These are phyloP conservation scores for Phrynosoma blainvillii DNA, from an alignment of 2,113 vertebrate genomes.

Conservation along the genomic window DNA sequence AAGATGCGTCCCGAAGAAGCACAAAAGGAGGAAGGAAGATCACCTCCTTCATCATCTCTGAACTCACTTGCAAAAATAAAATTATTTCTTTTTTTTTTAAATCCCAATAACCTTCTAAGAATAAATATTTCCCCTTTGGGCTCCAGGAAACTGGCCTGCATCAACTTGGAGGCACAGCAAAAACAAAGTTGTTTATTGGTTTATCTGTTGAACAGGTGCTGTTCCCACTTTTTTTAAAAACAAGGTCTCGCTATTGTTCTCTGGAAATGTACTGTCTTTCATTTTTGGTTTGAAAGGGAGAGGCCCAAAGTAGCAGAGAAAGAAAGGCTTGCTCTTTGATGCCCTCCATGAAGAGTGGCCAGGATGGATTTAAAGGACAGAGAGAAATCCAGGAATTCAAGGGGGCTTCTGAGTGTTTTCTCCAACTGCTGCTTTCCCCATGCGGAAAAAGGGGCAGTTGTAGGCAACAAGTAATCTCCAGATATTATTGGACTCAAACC, in stretches of 20 bases:
- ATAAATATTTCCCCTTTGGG: conserved; percentile 75
- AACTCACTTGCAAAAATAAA: conserved; percentile 59
- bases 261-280: conserved; percentile 67
- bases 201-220: conserved; percentile 83
- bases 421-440: background rate
- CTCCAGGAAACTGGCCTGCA: conserved; percentile 80
- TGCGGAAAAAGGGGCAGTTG: too few relatives aligned
- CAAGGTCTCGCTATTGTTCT: conserved; percentile 79
- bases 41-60: conserved; percentile 62
- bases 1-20: conserved; percentile 64
- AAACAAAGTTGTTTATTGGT: conserved; percentile 80
- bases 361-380: background rate
- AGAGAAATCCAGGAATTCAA: background rate
- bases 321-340: conserved; percentile 44
- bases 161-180: conserved; percentile 69
- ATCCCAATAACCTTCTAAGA: conserved; percentile 79
- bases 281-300: conserved; percentile 73
- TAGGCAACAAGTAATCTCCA: background rate
- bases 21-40: conserved; percentile 89
- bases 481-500: background rate
- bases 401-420: background rate
- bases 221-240: conserved; percentile 80
- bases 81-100: background rate
- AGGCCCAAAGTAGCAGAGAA: conserved; percentile 51
- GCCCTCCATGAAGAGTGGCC: conserved; percentile 14